A percentile compares a stretch with the other conserved stretches of the same genome.
Evolutionary conservation across 2,113 vertebrate genomes (phyloP).

Genomic region (Rhizomys pruinosus): DNA sequence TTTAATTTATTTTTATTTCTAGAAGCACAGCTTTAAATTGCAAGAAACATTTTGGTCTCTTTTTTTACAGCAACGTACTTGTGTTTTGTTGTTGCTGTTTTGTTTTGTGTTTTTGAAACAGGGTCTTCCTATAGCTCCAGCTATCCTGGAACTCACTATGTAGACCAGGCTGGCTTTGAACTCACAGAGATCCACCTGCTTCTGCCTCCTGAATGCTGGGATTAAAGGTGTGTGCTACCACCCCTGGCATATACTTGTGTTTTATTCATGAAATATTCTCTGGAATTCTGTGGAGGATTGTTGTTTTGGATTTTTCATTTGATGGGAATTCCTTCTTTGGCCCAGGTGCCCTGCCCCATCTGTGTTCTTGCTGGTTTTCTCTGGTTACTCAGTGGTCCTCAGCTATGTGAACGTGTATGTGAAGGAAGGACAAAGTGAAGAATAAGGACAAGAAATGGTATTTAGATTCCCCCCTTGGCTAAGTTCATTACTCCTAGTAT

Average conservation of each 20-base stretch:
- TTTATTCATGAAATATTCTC: constrained; percentile 11
- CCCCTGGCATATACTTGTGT: too few relatives aligned
- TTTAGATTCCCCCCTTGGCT: neutral
- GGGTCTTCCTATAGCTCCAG: too few relatives aligned
- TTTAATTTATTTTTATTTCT: constrained; percentile 35
- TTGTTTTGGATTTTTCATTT: neutral
- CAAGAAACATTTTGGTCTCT: neutral
- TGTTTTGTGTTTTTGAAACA: too few relatives aligned
- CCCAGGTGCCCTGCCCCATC: neutral
- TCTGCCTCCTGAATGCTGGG: too few relatives aligned
- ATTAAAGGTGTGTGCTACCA: too few relatives aligned
- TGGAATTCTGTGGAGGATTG: constrained; percentile 4
- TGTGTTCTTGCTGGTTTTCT: neutral
- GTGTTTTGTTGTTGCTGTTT: too few relatives aligned
- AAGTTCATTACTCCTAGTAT: neutral
- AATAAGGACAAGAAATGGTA: neutral
- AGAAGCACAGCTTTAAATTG: constrained; percentile 35
- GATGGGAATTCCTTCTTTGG: neutral
- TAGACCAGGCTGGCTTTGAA: too few relatives aligned
- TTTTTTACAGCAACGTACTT: too few relatives aligned
- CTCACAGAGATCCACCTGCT: too few relatives aligned
- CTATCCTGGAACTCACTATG: too few relatives aligned
- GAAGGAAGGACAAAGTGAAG: neutral
- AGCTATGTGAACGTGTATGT: neutral
- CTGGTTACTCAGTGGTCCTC: neutral